Conservation (phyloP, 2,888 invertebrate genomes). For the Melipona bicolor region DNA sequence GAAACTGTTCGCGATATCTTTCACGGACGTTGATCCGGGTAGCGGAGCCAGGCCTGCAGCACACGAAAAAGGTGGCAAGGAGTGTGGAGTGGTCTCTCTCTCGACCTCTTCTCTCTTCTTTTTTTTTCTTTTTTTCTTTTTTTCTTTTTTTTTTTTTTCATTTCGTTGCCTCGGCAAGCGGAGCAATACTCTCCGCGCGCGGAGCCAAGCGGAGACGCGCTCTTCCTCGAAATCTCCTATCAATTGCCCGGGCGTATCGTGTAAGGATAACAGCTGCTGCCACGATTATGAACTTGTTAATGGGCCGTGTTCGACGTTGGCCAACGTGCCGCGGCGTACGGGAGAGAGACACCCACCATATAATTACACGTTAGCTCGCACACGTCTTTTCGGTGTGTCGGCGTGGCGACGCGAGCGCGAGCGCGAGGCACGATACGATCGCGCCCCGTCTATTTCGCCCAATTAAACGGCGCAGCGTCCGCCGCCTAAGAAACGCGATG, state of each 20-base stretch:
- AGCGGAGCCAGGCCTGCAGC: conserved; percentile 28
- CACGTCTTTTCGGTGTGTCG: conserved; percentile 28
- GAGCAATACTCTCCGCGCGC: not conserved
- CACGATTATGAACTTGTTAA: conserved; percentile 71
- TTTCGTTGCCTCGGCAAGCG: conserved; percentile 26
- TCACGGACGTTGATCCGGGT: conserved; percentile 70
- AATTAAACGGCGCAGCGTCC: conserved; percentile 44
- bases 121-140: no score
- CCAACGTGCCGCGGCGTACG: conserved; percentile 16
- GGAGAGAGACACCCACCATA: conserved; percentile 54
- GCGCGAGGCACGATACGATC: conserved; percentile 38
- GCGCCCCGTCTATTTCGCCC: conserved; percentile 39
- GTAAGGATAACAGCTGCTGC: conserved; percentile 53
- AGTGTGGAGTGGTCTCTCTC: not conserved
- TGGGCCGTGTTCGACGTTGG: conserved; percentile 59
- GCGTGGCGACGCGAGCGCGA: not conserved
- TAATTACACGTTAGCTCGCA: conserved; percentile 59
- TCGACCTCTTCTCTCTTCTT: not conserved
- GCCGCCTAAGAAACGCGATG: conserved; percentile 24
- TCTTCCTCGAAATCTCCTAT: conserved; percentile 69
- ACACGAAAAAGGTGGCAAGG: conserved; percentile 61
- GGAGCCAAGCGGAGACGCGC: conserved; percentile 22
- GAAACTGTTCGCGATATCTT: conserved; percentile 62
- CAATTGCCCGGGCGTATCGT: conserved; percentile 61
- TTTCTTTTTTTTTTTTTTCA: not conserved